A percentile compares a stretch with the other conserved stretches of the same genome.
Evolutionary conservation across 1,140 invertebrate genomes (phyloP).

Genomic region (Druon quercuslanigerum): DNA sequence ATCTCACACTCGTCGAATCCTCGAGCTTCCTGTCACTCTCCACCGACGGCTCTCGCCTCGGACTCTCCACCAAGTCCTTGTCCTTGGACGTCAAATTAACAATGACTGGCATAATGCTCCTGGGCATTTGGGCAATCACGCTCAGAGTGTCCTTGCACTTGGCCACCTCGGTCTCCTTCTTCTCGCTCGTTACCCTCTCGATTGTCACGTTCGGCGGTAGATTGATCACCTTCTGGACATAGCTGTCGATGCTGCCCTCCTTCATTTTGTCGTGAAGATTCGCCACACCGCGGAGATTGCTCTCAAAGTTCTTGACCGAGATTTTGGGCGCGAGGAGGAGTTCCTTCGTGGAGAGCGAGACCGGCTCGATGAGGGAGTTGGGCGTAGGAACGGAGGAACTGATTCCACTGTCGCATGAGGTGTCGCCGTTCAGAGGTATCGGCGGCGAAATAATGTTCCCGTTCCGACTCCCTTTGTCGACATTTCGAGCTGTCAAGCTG

Average conservation of each 20-base stretch:
- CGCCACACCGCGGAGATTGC: conserved; percentile 66
- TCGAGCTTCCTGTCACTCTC: conserved; percentile 62
- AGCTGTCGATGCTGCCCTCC: conserved; percentile 64
- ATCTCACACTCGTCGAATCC: conserved; percentile 63
- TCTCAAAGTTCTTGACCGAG: conserved; percentile 70
- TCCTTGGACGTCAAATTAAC: conserved; percentile 70
- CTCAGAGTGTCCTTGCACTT: conserved; percentile 64
- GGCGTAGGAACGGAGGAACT: conserved; percentile 71
- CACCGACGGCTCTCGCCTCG: conserved; percentile 58
- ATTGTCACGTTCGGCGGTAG: conserved; percentile 70
- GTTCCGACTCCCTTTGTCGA: conserved; percentile 68
- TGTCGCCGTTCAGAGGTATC: conserved; percentile 69
- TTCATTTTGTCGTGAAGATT: conserved; percentile 70
- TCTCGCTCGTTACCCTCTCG: conserved; percentile 66
- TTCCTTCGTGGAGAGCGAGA: conserved; percentile 68
- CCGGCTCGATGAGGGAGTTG: conserved; percentile 66
- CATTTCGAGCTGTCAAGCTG: conserved; percentile 65
- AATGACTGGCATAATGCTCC: conserved; percentile 66
- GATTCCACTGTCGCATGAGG: conserved; percentile 70
- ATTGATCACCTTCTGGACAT: conserved; percentile 69
- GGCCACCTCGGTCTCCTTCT: conserved; percentile 57
- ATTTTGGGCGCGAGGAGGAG: conserved; percentile 63
- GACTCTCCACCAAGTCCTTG: conserved; percentile 66
- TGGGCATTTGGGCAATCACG: conserved; percentile 65
- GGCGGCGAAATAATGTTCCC: conserved; percentile 71